A percentile compares a stretch with the other conserved stretches of the same genome.
These are phyloP conservation scores for Callorhinus ursinus DNA, from an alignment of 2,113 vertebrate genomes.

Conservation along the genomic window DNA sequence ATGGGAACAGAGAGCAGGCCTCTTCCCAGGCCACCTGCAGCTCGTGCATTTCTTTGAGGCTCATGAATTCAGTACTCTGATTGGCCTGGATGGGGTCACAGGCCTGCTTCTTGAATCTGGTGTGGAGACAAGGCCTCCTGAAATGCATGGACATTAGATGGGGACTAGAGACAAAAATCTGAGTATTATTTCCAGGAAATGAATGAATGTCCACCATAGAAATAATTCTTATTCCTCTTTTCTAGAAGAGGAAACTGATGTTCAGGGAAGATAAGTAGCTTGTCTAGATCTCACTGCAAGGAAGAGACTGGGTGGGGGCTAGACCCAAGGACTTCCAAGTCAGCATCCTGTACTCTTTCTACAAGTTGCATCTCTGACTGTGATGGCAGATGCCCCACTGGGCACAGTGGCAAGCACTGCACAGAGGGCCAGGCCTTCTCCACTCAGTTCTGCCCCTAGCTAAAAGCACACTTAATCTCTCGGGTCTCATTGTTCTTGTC, in stretches of 20 bases:
- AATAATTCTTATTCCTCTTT: not conserved
- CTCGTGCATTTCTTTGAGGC: not conserved
- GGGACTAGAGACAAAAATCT: not conserved
- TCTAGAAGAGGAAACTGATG: not conserved
- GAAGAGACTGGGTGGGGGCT: not conserved
- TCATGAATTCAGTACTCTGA: not conserved
- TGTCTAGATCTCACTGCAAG: not conserved
- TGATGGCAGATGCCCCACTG: not conserved
- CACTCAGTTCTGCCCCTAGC: not conserved
- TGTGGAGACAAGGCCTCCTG: not conserved
- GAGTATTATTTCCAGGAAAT: not conserved
- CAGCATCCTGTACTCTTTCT: not conserved
- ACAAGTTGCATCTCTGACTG: not conserved
- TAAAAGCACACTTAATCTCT: not conserved
- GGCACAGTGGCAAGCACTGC: not conserved
- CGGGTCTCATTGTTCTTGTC: not conserved
- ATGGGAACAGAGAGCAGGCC: not conserved
- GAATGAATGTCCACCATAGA: not conserved
- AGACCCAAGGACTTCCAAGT: not conserved
- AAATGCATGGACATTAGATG: not conserved
- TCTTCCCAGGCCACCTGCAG: not conserved
- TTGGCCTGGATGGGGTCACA: not conserved
- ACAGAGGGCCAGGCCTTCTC: not conserved
- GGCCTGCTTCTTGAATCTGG: not conserved
- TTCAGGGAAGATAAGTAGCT: not conserved